Conservation (phyloP, 2,113 vertebrate genomes). For the Neotoma lepida region DNA sequence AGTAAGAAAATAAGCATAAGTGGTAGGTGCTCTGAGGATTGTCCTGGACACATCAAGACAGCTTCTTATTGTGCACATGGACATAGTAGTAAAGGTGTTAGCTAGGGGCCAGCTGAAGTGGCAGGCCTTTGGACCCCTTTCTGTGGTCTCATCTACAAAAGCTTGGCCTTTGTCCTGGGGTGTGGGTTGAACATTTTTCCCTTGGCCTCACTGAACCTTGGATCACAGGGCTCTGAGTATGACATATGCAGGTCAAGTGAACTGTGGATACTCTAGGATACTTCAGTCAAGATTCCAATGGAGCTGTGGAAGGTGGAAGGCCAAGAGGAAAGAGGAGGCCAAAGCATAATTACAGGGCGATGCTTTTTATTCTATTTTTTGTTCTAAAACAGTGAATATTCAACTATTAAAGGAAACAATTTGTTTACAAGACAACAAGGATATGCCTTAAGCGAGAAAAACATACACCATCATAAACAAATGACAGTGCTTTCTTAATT, state of each 20-base stretch:
- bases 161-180: not conserved
- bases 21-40: not conserved
- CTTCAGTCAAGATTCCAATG: not conserved
- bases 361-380: conserved; percentile 14
- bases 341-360: not conserved
- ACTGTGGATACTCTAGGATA: not conserved
- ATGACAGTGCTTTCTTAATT: not conserved
- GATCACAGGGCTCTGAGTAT: not conserved
- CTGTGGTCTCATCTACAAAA: not conserved
- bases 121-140: not conserved
- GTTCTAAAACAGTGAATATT: not conserved
- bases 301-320: not conserved
- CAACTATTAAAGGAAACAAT: conserved; percentile 6
- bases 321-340: not conserved
- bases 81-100: not conserved
- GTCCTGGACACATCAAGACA: not conserved
- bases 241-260: not conserved
- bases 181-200: not conserved
- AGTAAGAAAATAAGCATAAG: not conserved
- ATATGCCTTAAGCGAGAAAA: not conserved
- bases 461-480: not conserved
- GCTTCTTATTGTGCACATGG: not conserved
- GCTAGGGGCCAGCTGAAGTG: too few species aligned
- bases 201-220: not conserved
- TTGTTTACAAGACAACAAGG: not conserved